These are phyloP conservation scores for Callipepla squamata DNA, from an alignment of 2,113 vertebrate genomes.

Conservation along the genomic window DNA sequence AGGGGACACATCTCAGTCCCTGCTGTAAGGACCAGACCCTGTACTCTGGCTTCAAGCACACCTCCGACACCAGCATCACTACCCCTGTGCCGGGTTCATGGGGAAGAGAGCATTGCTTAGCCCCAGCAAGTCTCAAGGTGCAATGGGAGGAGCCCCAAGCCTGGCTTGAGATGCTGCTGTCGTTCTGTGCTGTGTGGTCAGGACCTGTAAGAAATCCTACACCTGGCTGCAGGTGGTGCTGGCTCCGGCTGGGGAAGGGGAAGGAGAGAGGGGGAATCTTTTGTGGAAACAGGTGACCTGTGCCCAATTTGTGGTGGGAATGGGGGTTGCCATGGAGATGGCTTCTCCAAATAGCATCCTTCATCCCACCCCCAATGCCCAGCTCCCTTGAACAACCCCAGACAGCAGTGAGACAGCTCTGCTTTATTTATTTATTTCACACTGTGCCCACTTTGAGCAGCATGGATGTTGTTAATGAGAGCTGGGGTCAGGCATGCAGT, in stretches of 20 bases:
- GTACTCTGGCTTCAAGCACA: background rate
- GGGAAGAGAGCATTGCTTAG: background rate
- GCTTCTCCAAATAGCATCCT: conserved; percentile 73
- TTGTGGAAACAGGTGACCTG: conserved; percentile 69
- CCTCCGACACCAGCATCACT: background rate
- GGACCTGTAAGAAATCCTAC: background rate
- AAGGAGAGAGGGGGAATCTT: conserved; percentile 40
- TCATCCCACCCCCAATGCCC: conserved; percentile 30
- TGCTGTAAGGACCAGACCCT: background rate
- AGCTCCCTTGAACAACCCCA: conserved; percentile 65
- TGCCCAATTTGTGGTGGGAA: conserved; percentile 59
- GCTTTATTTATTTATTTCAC: conserved; percentile 32
- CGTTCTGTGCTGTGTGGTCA: background rate
- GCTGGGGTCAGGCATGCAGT: background rate
- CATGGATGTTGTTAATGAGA: conserved; percentile 16
- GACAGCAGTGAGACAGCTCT: conserved; percentile 62
- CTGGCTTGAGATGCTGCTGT: too few relatives aligned
- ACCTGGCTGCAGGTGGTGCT: background rate
- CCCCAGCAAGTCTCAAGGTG: background rate
- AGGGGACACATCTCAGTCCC: background rate
- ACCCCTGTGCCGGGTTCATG: background rate
- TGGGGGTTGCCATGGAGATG: conserved; percentile 69
- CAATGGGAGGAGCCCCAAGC: background rate
- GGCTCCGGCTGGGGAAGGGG: background rate
- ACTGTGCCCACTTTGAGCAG: conserved; percentile 20